Conservation (phyloP, 2,888 invertebrate genomes). For the Nezara viridula region DNA sequence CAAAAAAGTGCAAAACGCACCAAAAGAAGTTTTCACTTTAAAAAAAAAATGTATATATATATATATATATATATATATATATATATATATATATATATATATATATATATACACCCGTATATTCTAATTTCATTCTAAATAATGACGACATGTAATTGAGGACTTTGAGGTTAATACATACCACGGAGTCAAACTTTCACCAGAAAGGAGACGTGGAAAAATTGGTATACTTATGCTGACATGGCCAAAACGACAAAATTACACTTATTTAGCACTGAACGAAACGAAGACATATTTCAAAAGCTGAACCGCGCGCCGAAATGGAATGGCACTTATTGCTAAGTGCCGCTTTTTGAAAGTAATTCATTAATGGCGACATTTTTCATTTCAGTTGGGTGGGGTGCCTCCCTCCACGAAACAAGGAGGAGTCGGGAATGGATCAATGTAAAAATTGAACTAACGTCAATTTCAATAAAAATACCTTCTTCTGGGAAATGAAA, state of each 20-base stretch:
- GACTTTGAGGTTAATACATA: neutral
- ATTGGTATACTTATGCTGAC: neutral
- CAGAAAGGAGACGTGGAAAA: neutral
- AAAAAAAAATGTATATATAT: no score
- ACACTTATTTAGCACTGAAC: neutral
- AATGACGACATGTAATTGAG: no score
- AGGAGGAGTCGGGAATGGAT: neutral
- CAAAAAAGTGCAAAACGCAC: no score
- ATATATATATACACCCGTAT: no score
- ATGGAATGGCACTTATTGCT: neutral
- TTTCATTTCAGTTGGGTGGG: neutral
- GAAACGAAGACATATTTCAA: neutral
- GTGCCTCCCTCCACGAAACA: neutral
- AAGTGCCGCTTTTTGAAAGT: constrained; percentile 4
- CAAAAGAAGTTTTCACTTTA: no score
- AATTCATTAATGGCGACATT: constrained; percentile 6
- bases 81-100: no score
- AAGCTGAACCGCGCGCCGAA: neutral
- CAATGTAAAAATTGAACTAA: neutral
- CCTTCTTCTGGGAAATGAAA: neutral
- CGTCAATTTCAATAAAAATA: neutral
- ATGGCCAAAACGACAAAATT: neutral
- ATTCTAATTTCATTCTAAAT: no score
- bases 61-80: no score
- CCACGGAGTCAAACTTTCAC: neutral